phyloP scores from a whole-genome alignment of 1,140 invertebrate genomes.

The Heliconius hermathena region DNA sequence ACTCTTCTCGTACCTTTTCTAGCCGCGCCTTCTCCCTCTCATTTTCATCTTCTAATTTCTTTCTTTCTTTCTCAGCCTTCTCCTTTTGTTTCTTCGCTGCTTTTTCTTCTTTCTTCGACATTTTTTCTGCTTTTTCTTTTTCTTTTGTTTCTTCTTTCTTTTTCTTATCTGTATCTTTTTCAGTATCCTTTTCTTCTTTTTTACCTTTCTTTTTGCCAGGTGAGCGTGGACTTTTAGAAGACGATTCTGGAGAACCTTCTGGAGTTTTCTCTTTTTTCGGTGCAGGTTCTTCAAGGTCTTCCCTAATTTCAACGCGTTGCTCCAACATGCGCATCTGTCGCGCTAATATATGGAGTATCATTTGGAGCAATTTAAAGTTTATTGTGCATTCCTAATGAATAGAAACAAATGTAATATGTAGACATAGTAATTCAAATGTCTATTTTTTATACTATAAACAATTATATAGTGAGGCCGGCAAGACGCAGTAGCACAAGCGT shows the following conservation, averaged over 20 bases:
- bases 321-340: constrained; percentile 65
- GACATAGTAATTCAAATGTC: no score
- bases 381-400: constrained; percentile 55
- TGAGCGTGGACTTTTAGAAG: background rate
- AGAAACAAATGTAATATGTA: background rate
- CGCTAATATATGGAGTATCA: constrained; percentile 63
- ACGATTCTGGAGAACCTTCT: constrained; percentile 29
- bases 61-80: constrained; percentile 31
- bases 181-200: constrained; percentile 25
- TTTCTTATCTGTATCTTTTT: background rate
- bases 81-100: constrained; percentile 27
- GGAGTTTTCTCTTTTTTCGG: constrained; percentile 14
- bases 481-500: no score
- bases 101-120: constrained; percentile 31
- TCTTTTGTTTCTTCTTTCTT: constrained; percentile 35
- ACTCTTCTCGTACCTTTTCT: constrained; percentile 25
- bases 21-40: constrained; percentile 27
- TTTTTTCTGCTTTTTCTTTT: constrained; percentile 24
- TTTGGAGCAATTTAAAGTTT: constrained; percentile 65
- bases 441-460: no score
- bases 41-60: constrained; percentile 23
- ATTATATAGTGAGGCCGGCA: no score
- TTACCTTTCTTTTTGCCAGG: constrained; percentile 15
- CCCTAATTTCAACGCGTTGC: constrained; percentile 56
- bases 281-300: constrained; percentile 10